These are phyloP conservation scores for Aythya baeri DNA, from an alignment of 2,113 vertebrate species.

Conservation along the genomic window DNA sequence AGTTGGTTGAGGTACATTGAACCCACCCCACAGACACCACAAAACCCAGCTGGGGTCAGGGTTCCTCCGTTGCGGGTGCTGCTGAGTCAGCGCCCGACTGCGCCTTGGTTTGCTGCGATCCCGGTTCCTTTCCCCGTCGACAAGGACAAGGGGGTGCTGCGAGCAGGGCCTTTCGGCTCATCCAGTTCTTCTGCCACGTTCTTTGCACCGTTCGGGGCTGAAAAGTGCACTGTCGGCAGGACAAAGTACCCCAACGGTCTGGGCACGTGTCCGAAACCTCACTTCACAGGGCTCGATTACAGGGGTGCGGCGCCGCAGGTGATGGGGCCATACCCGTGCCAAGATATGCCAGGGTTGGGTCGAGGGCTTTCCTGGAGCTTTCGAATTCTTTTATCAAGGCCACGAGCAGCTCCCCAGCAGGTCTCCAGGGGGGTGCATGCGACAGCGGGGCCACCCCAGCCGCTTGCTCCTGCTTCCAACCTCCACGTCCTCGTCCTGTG, in stretches of 20 bases:
- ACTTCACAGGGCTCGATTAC: fast-evolving
- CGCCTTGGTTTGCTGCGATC: fast-evolving
- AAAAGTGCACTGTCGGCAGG: fast-evolving
- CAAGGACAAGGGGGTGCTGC: neutral
- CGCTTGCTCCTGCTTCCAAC: neutral
- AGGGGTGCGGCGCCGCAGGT: fast-evolving
- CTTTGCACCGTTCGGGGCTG: neutral
- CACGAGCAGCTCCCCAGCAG: neutral
- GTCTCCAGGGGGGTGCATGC: neutral
- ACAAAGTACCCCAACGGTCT: neutral
- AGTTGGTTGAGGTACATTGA: neutral
- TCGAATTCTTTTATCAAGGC: neutral
- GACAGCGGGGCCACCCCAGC: neutral
- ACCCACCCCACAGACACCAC: neutral
- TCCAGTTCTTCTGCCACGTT: too few relatives aligned
- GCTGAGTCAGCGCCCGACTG: neutral
- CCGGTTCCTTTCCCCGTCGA: fast-evolving
- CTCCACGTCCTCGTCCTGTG: fast-evolving
- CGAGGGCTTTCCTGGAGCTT: neutral
- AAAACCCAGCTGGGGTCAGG: neutral
- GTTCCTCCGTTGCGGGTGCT: fast-evolving
- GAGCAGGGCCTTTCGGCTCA: too few relatives aligned
- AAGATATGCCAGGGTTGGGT: neutral
- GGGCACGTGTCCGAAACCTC: fast-evolving
- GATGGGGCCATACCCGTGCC: fast-evolving